phyloP scores from a whole-genome alignment of 2,888 invertebrate species.

The Tinea semifulvella region DNA sequence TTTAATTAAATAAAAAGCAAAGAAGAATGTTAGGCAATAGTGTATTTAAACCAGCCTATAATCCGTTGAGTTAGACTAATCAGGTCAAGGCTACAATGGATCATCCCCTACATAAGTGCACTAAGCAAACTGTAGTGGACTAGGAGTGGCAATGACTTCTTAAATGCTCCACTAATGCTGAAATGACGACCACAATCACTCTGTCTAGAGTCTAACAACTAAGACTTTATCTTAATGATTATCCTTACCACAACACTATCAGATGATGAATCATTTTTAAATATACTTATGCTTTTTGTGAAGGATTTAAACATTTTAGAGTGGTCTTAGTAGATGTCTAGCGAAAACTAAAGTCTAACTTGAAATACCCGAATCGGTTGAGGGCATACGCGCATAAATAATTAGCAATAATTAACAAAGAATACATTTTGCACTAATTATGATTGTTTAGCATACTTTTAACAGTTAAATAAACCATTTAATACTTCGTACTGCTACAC shows the following conservation, averaged over 20 bases:
- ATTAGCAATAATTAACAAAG: conserved; percentile 5
- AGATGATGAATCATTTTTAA: conserved; percentile 8
- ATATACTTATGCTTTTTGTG: neutral
- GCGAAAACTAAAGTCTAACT: neutral
- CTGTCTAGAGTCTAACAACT: too few relatives aligned
- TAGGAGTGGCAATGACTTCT: too few relatives aligned
- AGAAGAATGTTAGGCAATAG: too few relatives aligned
- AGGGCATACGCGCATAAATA: conserved; percentile 6
- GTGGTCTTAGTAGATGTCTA: neutral
- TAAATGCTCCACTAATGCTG: too few relatives aligned
- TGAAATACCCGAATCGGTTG: neutral
- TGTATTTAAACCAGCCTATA: too few relatives aligned
- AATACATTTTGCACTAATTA: conserved; percentile 5
- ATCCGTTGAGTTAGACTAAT: too few relatives aligned
- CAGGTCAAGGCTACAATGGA: too few relatives aligned
- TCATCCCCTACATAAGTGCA: too few relatives aligned
- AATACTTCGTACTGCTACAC: neutral
- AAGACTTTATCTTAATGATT: neutral
- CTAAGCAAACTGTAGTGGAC: too few relatives aligned
- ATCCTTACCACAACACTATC: neutral
- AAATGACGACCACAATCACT: too few relatives aligned
- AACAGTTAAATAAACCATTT: neutral
- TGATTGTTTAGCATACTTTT: conserved; percentile 1
- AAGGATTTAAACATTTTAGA: neutral
- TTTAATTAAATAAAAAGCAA: too few relatives aligned